phyloP scores from a whole-genome alignment of 2,797 vertebrate genomes.

The Paramormyrops hopkinsi region DNA sequence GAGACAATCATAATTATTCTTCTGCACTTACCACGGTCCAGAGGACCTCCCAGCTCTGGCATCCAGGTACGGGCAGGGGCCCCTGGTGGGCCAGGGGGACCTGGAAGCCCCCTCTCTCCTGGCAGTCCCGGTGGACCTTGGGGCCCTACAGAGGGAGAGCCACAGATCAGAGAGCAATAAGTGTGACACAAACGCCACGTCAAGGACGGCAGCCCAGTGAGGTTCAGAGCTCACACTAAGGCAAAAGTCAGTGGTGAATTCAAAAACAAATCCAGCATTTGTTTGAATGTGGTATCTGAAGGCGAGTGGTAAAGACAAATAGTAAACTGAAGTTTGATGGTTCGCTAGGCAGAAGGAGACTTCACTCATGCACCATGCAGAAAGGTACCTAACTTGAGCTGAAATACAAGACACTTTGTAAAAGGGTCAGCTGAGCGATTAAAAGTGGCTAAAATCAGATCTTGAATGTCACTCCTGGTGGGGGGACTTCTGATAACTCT shows the following conservation, averaged over 20 bases:
- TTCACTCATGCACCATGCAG: background rate
- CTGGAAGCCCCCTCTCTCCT: constrained; percentile 72
- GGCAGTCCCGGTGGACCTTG: constrained; percentile 63
- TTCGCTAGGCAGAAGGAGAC: background rate
- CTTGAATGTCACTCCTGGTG: background rate
- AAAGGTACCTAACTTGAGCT: background rate
- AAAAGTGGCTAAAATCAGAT: background rate
- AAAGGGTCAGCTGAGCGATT: background rate
- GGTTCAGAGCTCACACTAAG: background rate
- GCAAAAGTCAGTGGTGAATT: background rate
- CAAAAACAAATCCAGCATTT: background rate
- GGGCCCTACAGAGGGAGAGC: constrained; percentile 45
- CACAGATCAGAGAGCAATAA: background rate
- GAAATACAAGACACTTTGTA: background rate
- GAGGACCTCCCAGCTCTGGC: constrained; percentile 43
- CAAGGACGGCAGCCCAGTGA: background rate
- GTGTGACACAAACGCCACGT: background rate
- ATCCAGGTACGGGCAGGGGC: constrained; percentile 53
- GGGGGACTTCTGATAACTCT: background rate
- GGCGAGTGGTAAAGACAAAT: background rate
- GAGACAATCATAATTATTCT: background rate
- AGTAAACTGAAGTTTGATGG: background rate
- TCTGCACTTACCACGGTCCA: constrained; percentile 54
- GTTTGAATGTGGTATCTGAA: background rate
- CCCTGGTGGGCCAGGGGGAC: constrained; percentile 68